These are phyloP conservation scores for Phasia obesa DNA, from an alignment of 2,888 invertebrate genomes.

Conservation along the genomic window DNA sequence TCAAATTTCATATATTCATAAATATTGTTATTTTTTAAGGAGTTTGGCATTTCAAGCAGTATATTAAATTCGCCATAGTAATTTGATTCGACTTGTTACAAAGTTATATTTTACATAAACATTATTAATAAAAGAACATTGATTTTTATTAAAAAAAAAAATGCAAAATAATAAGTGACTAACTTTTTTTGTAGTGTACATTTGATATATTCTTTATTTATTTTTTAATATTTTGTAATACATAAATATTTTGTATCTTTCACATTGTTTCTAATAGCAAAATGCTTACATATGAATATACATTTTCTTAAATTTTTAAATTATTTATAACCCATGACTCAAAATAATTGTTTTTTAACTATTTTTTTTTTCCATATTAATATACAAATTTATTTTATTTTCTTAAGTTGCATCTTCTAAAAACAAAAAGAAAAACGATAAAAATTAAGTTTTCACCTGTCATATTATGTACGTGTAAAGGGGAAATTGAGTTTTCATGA, in stretches of 20 bases:
- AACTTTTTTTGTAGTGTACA: conserved; percentile 32
- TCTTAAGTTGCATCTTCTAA: conserved; percentile 21
- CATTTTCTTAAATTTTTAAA: conserved; percentile 20
- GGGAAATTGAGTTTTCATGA: conserved; percentile 27
- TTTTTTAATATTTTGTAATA: too few species aligned
- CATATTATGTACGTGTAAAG: too few species aligned
- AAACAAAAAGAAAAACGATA: conserved; percentile 1
- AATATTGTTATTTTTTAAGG: too few species aligned
- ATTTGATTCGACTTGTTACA: too few species aligned
- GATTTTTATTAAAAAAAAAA: conserved; percentile 21
- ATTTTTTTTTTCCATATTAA: background rate
- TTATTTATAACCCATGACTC: conserved; percentile 60
- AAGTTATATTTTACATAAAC: too few species aligned
- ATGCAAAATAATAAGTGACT: conserved; percentile 12
- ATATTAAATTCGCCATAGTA: too few species aligned
- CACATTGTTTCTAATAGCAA: conserved; percentile 7
- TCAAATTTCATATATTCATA: too few species aligned
- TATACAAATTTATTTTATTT: conserved; percentile 27
- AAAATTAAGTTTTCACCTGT: background rate
- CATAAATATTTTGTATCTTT: conserved; percentile 16
- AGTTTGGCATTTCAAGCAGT: too few species aligned
- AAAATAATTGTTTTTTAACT: conserved; percentile 7
- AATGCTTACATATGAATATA: background rate
- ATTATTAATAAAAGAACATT: conserved; percentile 28
- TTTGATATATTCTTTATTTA: too few species aligned